These are phyloP conservation scores for Chrysotoxum bicinctum DNA, from an alignment of 2,888 invertebrate species.

Conservation along the genomic window DNA sequence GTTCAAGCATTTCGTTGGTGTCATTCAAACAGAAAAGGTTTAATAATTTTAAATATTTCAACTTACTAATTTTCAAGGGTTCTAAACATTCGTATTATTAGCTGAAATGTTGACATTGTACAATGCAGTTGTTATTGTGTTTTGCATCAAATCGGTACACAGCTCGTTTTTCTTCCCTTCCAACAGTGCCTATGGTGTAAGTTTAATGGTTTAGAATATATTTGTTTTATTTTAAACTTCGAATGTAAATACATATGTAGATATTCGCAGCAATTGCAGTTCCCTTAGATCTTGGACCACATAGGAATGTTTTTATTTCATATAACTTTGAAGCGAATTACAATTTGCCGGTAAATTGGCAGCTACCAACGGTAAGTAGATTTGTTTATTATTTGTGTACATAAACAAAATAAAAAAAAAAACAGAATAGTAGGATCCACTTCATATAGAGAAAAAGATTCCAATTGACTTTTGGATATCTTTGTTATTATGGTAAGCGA, in stretches of 20 bases:
- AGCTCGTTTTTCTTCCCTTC: slow-evolving; percentile 77
- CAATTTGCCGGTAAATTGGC: slow-evolving; percentile 83
- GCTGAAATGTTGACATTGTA: not conserved
- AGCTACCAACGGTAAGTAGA: slow-evolving; percentile 74
- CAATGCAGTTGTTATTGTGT: not conserved
- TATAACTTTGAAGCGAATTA: slow-evolving; percentile 90
- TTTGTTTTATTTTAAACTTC: not conserved
- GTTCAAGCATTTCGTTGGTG: slow-evolving; percentile 26
- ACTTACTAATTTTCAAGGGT: not conserved
- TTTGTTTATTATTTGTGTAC: slow-evolving; percentile 16
- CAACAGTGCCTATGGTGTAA: slow-evolving; percentile 79
- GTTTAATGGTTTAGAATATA: slow-evolving; percentile 52
- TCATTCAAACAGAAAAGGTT: slow-evolving; percentile 11
- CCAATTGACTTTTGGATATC: no score
- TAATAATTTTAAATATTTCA: not conserved
- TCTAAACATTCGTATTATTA: not conserved
- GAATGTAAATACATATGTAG: slow-evolving; percentile 84
- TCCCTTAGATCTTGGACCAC: slow-evolving; percentile 85
- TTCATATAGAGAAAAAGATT: no score
- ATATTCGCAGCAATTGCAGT: slow-evolving; percentile 88
- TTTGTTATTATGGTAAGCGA: no score
- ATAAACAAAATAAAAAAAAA: not conserved
- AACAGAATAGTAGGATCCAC: not conserved
- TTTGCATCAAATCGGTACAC: not conserved
- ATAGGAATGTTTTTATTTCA: slow-evolving; percentile 87